These are phyloP conservation scores for Gymnocypris eckloni DNA, from an alignment of 2,797 vertebrate genomes.

Conservation along the genomic window DNA sequence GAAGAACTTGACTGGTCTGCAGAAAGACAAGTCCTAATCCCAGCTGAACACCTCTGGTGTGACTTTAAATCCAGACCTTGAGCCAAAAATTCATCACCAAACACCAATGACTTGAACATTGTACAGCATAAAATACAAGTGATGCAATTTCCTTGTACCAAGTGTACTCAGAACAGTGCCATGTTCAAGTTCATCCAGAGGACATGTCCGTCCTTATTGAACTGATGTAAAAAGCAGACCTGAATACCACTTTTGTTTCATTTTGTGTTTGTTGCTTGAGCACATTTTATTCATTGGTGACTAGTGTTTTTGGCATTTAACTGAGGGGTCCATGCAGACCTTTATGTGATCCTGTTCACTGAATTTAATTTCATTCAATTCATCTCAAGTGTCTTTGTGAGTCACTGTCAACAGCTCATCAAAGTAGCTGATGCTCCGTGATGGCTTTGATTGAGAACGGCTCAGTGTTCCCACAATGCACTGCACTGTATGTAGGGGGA, in stretches of 20 bases:
- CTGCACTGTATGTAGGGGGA: conserved; percentile 7
- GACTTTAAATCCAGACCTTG: no score
- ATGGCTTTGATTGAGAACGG: conserved; percentile 31
- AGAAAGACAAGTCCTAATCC: no score
- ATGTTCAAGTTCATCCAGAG: background rate
- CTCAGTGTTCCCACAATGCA: conserved; percentile 30
- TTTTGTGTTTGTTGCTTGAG: background rate
- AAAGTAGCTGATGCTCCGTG: conserved; percentile 22
- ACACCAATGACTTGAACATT: no score
- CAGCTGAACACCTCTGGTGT: no score
- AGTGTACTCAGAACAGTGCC: background rate
- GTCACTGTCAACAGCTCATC: conserved; percentile 30
- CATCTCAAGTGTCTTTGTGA: conserved; percentile 26
- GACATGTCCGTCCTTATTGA: background rate
- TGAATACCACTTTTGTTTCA: background rate
- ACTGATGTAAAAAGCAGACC: background rate
- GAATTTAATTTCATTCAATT: conserved; percentile 27
- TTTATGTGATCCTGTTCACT: conserved; percentile 27
- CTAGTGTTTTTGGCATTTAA: conserved; percentile 13
- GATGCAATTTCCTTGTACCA: background rate
- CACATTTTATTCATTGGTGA: background rate
- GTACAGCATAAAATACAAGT: no score
- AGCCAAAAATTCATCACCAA: no score
- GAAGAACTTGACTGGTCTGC: no score
- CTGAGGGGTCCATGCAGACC: conserved; percentile 46